These are phyloP conservation scores for Falco columbarius DNA, from an alignment of 2,797 vertebrate species.

Conservation along the genomic window DNA sequence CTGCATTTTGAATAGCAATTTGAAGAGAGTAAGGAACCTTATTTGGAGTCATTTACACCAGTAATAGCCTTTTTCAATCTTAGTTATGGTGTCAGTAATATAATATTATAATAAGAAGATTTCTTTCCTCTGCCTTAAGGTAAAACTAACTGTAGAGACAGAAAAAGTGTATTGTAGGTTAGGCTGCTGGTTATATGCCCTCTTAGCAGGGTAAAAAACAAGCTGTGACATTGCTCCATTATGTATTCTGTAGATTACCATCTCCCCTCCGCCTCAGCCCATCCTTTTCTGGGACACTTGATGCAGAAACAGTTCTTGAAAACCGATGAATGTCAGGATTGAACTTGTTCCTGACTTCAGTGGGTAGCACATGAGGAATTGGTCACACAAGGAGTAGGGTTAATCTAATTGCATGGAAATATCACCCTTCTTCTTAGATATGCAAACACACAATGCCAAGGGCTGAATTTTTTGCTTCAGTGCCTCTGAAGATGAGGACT, in stretches of 20 bases:
- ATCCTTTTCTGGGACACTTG: background rate
- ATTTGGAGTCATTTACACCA: background rate
- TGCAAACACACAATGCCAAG: background rate
- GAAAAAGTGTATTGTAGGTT: background rate
- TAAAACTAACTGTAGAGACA: conserved; percentile 1
- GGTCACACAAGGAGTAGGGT: background rate
- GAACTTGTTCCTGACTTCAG: background rate
- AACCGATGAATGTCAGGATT: background rate
- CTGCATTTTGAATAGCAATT: background rate
- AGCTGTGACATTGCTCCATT: background rate
- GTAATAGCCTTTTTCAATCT: conserved; percentile 36
- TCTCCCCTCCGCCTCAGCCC: background rate
- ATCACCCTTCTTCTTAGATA: background rate
- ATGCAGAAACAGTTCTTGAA: background rate
- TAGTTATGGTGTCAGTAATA: conserved; percentile 25
- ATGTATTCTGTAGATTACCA: background rate
- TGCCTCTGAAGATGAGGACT: background rate
- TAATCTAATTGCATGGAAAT: background rate
- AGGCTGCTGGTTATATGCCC: background rate
- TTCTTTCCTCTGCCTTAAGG: conserved; percentile 21
- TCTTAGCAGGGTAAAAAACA: background rate
- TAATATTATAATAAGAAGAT: conserved; percentile 12
- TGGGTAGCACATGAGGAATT: background rate
- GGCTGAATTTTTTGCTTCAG: background rate
- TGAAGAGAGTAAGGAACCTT: background rate